phyloP scores from a whole-genome alignment of 2,797 vertebrate genomes.

The Falco berigora region DNA sequence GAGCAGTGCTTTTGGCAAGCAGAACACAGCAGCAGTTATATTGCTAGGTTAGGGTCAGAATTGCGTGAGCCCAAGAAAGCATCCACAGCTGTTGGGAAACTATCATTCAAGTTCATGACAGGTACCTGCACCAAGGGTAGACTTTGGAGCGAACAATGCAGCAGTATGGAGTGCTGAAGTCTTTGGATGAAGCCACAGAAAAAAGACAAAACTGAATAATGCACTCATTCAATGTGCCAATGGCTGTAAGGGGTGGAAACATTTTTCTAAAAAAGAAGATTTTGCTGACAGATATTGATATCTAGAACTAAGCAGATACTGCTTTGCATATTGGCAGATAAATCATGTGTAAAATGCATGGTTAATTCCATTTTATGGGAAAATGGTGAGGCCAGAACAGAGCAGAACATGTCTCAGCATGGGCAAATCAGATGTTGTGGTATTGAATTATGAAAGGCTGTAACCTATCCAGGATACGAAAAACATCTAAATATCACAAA shows the following conservation, averaged over 20 bases:
- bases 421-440: not conserved
- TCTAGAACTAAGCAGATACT: not conserved
- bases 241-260: not conserved
- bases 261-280: not conserved
- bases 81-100: not conserved
- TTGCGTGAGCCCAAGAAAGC: not conserved
- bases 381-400: not conserved
- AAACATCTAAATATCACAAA: not conserved
- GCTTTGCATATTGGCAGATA: not conserved
- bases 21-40: not conserved
- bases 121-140: not conserved
- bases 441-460: not conserved
- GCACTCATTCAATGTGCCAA: not conserved
- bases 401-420: not conserved
- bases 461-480: not conserved
- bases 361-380: not conserved
- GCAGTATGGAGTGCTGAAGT: not conserved
- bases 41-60: not conserved
- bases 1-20: not conserved
- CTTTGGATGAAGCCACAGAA: not conserved
- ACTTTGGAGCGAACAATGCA: not conserved
- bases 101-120: not conserved
- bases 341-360: fast-evolving
- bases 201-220: not conserved
- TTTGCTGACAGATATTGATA: not conserved